Evolutionary conservation across 2,888 invertebrate species (phyloP).

Genomic region (Drosophila picticornis): DNA sequence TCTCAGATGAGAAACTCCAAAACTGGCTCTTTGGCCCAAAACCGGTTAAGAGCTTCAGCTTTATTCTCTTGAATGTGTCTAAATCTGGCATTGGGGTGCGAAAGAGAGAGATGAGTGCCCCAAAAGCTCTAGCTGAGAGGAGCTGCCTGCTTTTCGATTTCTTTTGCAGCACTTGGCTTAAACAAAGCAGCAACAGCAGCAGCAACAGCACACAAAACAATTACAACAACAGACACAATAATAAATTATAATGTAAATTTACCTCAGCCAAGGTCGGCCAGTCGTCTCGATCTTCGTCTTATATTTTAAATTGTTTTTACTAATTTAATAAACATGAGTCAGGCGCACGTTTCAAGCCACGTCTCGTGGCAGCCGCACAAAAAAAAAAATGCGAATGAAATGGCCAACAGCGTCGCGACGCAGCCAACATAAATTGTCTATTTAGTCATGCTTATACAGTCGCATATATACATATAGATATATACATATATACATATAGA

Average conservation of each 20-base stretch:
- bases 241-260: conserved; percentile 10
- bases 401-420: conserved; percentile 31
- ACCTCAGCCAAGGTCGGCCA: conserved; percentile 28
- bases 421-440: conserved; percentile 19
- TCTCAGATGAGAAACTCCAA: conserved; percentile 14
- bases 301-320: conserved; percentile 47
- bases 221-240: not conserved
- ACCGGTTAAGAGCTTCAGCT: conserved; percentile 37
- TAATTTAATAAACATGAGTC: conserved; percentile 58
- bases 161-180: not conserved
- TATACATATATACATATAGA: not conserved
- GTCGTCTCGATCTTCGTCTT: conserved; percentile 3
- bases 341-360: conserved; percentile 32
- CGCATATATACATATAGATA: not conserved
- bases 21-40: conserved; percentile 6
- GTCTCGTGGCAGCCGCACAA: not conserved
- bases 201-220: not conserved
- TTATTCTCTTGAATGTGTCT: conserved; percentile 22
- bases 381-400: conserved; percentile 6
- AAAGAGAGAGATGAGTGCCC: conserved; percentile 4
- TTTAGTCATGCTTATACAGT: conserved; percentile 15
- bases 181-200: not conserved
- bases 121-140: conserved; percentile 1
- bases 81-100: conserved; percentile 13
- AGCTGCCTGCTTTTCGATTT: conserved; percentile 1